Evolutionary conservation across 2,797 vertebrate species (phyloP), one percentile per base, ranked within the genome.

Genomic region (Triplophysa yarkandensis): DNA sequence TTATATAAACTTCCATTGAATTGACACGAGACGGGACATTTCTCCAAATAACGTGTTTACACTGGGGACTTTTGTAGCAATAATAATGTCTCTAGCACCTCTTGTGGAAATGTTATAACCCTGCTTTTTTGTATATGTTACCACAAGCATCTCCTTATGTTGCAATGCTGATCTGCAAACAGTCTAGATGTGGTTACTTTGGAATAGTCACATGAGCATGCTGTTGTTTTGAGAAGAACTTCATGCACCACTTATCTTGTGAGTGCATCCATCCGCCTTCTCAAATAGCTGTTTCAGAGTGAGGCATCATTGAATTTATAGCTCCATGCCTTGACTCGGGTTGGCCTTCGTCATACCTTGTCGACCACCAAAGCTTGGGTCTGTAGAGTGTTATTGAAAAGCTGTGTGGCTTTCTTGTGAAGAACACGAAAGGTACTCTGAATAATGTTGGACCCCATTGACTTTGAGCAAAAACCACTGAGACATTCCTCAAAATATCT

Each of bases 211-310:
- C 39, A 48, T 73, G 48, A 64, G 34, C 4, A 4, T 54, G 46
- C 61, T 41, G 60, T 73, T 65, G 61, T 62, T 28, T 65, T 65
- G 46, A 73, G 55, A 64, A 63, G 61, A 54, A 23, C 60, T 73
- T 65, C 61, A 55, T 73, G 71, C 71, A 73, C 55, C n/a, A 54
- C 60, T 73, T 64, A 54, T 64, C 62, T 72, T 63, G 17, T 54
- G 60, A 30, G 46, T 69, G 39, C 23, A 68, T 23, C 41, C 54
- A 14, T n/a, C 8, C 23, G 8, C 25, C 25, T 43, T 73, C 46
- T 73, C 32, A 64, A 32, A 64, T 50, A 39, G 30, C 43, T 27
- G 58, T 62, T 62, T 62, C 5, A 62, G 34, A 64, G 60, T 43
- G 46, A 54, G 46, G 43, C 48, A 23, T 72, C 30, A 11, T 17